Percentiles rank a stretch among this genome's conserved stretches.
Conservation (phyloP, 2,113 vertebrate species). For the Budorcas taxicolor region DNA sequence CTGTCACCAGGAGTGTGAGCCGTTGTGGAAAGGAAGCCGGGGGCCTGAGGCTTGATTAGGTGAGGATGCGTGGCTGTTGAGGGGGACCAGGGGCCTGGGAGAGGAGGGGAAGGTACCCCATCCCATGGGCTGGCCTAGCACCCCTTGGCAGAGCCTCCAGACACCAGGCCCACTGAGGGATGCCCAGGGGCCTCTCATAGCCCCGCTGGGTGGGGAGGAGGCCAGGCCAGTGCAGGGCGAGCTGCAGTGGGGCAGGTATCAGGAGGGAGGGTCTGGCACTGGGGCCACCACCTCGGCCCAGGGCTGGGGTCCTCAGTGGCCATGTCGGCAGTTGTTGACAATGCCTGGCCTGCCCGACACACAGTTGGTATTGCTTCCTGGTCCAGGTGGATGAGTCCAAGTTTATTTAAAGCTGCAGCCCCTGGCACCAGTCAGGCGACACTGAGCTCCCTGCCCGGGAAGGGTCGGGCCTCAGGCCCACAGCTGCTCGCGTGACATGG, state of each 20-base stretch:
- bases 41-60: not conserved
- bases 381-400: conserved; percentile 54
- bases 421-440: conserved; percentile 42
- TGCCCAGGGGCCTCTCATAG: not conserved
- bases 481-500: conserved; percentile 1
- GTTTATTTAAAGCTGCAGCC: conserved; percentile 73
- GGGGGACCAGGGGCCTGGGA: not conserved
- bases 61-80: not conserved
- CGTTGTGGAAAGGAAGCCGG: not conserved
- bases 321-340: not conserved
- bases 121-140: not conserved
- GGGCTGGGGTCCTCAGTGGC: not conserved
- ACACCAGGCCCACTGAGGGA: not conserved
- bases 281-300: not conserved
- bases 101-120: not conserved
- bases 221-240: too few species aligned
- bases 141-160: not conserved
- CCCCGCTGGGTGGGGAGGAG: not conserved
- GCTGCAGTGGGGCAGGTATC: not conserved
- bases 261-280: too few species aligned
- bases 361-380: conserved; percentile 22
- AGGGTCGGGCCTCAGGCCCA: not conserved
- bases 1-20: not conserved
- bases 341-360: not conserved
- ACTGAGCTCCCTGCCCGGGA: not conserved